Evolutionary conservation across 2,797 vertebrate species (phyloP).

Genomic region (Rhabdomys pumilio): DNA sequence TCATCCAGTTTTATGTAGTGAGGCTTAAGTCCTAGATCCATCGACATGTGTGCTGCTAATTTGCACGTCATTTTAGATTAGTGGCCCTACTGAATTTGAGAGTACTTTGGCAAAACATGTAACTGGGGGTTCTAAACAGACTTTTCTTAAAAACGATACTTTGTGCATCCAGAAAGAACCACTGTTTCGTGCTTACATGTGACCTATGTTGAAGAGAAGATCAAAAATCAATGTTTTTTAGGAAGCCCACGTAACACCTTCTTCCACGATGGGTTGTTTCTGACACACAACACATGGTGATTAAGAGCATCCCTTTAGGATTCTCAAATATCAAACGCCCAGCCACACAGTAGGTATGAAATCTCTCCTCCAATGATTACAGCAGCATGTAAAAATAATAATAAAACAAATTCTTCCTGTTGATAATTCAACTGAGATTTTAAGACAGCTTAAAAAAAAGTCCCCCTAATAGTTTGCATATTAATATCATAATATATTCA

Average conservation of each 20-base stretch:
- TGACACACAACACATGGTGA: background rate
- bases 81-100: constrained; percentile 9
- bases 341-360: constrained; percentile 37
- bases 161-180: constrained; percentile 22
- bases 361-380: constrained; percentile 1
- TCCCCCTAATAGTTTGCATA: background rate
- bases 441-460: constrained; percentile 64
- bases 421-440: constrained; percentile 17
- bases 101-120: constrained; percentile 41
- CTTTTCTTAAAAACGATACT: background rate
- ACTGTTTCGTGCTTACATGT: background rate
- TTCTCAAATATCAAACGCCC: constrained; percentile 35
- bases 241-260: background rate
- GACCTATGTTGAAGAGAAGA: constrained; percentile 1
- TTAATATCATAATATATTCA: constrained; percentile 60
- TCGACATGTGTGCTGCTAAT: background rate
- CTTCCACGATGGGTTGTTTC: constrained; percentile 2
- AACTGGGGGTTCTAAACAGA: background rate
- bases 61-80: constrained; percentile 5
- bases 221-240: constrained; percentile 40
- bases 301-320: constrained; percentile 23
- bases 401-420: constrained; percentile 11
- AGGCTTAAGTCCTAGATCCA: background rate
- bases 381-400: constrained; percentile 40
- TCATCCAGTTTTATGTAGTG: background rate